A percentile compares a stretch with the other conserved stretches of the same genome.
Evolutionary conservation across 1,140 invertebrate genomes (phyloP).

Genomic region (Drosophila sulfurigaster): DNA sequence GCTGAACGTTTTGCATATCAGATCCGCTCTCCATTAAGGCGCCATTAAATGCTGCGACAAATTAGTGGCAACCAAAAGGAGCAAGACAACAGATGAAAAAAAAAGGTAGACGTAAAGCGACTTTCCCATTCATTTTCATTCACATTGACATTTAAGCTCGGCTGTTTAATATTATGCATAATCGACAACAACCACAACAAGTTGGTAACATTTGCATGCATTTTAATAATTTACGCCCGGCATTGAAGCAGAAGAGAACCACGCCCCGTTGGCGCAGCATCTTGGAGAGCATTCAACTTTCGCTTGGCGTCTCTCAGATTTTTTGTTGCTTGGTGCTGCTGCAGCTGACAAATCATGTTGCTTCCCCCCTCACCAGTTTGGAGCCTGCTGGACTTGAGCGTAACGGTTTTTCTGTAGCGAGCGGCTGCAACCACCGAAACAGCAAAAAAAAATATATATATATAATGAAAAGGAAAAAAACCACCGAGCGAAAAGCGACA

Average conservation of each 20-base stretch:
- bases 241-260: not conserved
- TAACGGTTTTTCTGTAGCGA: slow-evolving; percentile 32
- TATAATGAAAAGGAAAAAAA: not conserved
- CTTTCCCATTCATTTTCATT: slow-evolving; percentile 40
- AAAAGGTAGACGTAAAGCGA: slow-evolving; percentile 18
- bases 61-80: slow-evolving; percentile 33
- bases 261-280: not conserved
- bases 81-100: slow-evolving; percentile 4
- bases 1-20: slow-evolving; percentile 38
- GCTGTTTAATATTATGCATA: slow-evolving; percentile 14
- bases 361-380: slow-evolving; percentile 1
- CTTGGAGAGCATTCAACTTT: slow-evolving; percentile 17
- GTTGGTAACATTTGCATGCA: slow-evolving; percentile 33
- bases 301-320: not conserved
- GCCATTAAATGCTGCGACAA: slow-evolving; percentile 48
- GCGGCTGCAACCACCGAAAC: slow-evolving; percentile 26
- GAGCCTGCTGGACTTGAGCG: slow-evolving; percentile 23
- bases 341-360: slow-evolving; percentile 20
- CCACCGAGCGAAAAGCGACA: slow-evolving; percentile 60
- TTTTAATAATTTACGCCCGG: slow-evolving; percentile 35
- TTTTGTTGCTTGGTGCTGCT: not conserved
- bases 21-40: slow-evolving; percentile 41
- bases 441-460: not conserved
- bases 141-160: slow-evolving; percentile 32
- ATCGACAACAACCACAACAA: slow-evolving; percentile 5